These are phyloP conservation scores for Psilanteris sp. DNA, from an alignment of 1,140 invertebrate genomes.

Conservation along the genomic window DNA sequence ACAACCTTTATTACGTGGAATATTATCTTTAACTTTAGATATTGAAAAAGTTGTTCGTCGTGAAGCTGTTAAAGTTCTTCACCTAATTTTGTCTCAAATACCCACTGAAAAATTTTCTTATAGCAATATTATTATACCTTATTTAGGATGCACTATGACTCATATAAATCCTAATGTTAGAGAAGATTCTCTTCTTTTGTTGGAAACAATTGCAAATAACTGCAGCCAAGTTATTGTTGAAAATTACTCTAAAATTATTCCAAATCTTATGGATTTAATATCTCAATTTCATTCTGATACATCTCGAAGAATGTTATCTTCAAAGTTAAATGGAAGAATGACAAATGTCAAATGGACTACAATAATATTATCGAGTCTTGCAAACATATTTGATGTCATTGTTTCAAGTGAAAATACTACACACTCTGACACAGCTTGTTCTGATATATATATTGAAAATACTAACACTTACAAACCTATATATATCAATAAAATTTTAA, in stretches of 20 bases:
- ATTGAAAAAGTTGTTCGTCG: conserved; percentile 85
- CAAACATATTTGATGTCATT: conserved; percentile 82
- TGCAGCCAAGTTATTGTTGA: conserved; percentile 82
- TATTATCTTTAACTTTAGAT: conserved; percentile 86
- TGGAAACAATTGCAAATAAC: conserved; percentile 85
- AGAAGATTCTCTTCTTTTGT: conserved; percentile 88
- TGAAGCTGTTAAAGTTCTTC: conserved; percentile 85
- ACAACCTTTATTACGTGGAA: conserved; percentile 84
- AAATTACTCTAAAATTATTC: conserved; percentile 85
- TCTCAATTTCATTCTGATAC: conserved; percentile 84
- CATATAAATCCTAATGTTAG: conserved; percentile 89
- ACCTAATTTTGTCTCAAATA: conserved; percentile 82
- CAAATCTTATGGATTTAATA: conserved; percentile 83
- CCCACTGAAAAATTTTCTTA: conserved; percentile 80
- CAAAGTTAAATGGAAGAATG: conserved; percentile 84
- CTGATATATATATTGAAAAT: conserved; percentile 42
- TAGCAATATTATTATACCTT: conserved; percentile 86
- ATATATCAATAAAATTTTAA: conserved; percentile 47
- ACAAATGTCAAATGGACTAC: conserved; percentile 87
- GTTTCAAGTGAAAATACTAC: conserved; percentile 53
- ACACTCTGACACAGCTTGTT: conserved; percentile 9
- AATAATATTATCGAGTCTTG: conserved; percentile 85
- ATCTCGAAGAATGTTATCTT: conserved; percentile 82
- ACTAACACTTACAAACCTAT: conserved; percentile 49
- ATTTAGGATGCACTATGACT: conserved; percentile 91